A percentile compares a stretch with the other conserved stretches of the same genome.
phyloP scores from a whole-genome alignment of 2,888 invertebrate species.

The Dryobota labecula region DNA sequence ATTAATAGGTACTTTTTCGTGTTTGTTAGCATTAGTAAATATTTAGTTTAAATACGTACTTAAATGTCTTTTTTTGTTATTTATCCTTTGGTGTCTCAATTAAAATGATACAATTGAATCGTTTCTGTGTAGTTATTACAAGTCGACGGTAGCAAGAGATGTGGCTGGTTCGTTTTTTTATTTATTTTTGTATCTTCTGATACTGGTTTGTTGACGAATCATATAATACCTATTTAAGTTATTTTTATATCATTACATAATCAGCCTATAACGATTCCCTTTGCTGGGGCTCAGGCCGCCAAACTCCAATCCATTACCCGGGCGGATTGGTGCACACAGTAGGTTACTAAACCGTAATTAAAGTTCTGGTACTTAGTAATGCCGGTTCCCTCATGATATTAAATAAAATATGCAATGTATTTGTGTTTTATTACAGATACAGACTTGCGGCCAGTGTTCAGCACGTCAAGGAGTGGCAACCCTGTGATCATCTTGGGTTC shows the following conservation, averaged over 20 bases:
- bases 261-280: not conserved
- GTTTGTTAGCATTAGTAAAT: not conserved
- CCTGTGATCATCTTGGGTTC: constrained; percentile 1
- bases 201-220: not conserved
- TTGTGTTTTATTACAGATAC: constrained; percentile 10
- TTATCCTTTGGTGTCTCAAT: not conserved
- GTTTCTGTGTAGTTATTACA: not conserved
- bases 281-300: not conserved
- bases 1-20: not conserved
- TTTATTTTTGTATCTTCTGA: too few species aligned
- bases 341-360: not conserved
- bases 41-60: too few species aligned
- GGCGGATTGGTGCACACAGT: not conserved
- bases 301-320: not conserved
- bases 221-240: not conserved
- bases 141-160: not conserved
- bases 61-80: not conserved
- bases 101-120: not conserved
- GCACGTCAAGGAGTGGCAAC: constrained; percentile 16
- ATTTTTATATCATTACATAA: not conserved
- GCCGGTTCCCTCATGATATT: not conserved
- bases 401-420: not conserved
- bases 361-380: too few species aligned
- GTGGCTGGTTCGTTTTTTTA: too few species aligned
- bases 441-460: constrained; percentile 28